These are phyloP conservation scores for Limnodromus scolopaceus DNA, from an alignment of 2,797 vertebrate genomes.

Conservation along the genomic window DNA sequence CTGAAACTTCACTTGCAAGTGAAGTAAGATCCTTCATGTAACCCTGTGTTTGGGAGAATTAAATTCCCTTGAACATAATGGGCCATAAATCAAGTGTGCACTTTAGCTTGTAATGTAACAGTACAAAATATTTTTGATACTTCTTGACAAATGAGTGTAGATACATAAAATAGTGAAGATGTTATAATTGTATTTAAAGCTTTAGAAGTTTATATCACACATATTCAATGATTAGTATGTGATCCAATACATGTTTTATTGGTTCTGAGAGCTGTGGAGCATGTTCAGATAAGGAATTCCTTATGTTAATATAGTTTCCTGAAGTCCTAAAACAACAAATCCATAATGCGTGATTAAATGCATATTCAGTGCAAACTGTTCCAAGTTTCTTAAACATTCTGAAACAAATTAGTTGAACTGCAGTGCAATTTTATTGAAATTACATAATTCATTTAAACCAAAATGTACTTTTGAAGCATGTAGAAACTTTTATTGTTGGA, in stretches of 20 bases:
- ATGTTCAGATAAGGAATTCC: neutral
- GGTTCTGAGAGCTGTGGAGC: neutral
- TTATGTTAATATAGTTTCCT: neutral
- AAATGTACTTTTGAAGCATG: neutral
- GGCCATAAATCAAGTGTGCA: neutral
- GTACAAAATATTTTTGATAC: neutral
- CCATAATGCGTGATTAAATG: neutral
- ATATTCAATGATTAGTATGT: neutral
- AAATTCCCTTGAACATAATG: neutral
- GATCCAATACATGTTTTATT: neutral
- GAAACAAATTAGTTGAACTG: neutral
- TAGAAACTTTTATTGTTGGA: neutral
- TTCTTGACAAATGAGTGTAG: neutral
- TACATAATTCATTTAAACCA: neutral
- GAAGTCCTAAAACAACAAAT: neutral
- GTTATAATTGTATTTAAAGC: neutral
- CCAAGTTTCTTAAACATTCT: constrained; percentile 1
- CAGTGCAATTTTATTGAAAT: neutral
- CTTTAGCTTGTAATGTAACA: neutral
- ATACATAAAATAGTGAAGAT: neutral
- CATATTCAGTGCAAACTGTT: neutral
- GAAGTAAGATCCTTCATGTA: neutral
- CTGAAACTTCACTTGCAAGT: neutral
- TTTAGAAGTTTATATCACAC: neutral
- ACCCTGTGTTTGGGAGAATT: neutral